Evolutionary conservation across 2,888 invertebrate genomes (phyloP).

Genomic region (Epirrhoe alternata): DNA sequence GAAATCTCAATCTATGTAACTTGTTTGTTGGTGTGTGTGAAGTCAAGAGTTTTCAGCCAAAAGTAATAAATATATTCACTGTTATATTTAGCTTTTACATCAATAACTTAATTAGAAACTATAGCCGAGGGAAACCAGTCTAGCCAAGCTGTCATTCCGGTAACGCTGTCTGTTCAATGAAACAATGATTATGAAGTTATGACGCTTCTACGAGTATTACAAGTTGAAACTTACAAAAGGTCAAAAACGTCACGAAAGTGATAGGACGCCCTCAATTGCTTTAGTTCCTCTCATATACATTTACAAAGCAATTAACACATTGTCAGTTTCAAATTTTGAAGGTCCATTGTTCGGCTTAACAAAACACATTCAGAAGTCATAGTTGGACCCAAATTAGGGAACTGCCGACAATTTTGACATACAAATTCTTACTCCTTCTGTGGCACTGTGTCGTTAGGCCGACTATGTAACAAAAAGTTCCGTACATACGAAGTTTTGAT

Average conservation of each 20-base stretch:
- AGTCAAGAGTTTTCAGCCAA: too few relatives aligned
- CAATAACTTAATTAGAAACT: not conserved
- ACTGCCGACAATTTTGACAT: not conserved
- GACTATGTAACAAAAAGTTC: constrained; percentile 1
- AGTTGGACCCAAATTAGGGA: constrained; percentile 40
- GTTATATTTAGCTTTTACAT: too few relatives aligned
- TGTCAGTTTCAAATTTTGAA: constrained; percentile 19
- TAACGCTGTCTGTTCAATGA: too few relatives aligned
- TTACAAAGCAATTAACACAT: constrained; percentile 28
- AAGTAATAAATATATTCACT: too few relatives aligned
- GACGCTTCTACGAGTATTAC: not conserved
- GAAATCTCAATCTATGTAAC: too few relatives aligned
- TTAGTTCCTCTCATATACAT: constrained; percentile 20
- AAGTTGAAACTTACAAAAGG: constrained; percentile 7
- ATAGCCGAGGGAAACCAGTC: too few relatives aligned
- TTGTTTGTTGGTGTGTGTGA: too few relatives aligned
- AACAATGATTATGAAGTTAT: too few relatives aligned
- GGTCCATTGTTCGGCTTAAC: constrained; percentile 29
- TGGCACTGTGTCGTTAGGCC: not conserved
- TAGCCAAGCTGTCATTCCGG: too few relatives aligned
- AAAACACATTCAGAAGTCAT: constrained; percentile 32
- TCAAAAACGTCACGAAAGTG: constrained; percentile 10
- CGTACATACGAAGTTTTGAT: not conserved
- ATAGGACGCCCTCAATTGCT: constrained; percentile 13
- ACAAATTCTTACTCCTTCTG: not conserved